Evolutionary conservation across 2,888 invertebrate species (phyloP).

Genomic region (Parnassius mnemosyne): DNA sequence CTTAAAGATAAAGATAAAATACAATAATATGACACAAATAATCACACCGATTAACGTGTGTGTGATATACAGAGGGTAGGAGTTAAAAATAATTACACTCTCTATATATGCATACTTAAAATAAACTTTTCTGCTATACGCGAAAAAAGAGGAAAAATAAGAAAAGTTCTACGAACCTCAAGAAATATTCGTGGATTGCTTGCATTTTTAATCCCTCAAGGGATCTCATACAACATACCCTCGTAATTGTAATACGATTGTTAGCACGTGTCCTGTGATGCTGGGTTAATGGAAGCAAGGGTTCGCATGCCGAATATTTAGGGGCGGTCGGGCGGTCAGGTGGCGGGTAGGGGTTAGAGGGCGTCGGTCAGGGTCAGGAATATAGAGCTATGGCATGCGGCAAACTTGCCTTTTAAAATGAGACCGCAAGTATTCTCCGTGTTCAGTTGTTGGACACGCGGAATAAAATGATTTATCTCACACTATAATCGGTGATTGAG

Average conservation of each 20-base stretch:
- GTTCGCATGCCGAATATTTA: constrained; percentile 1
- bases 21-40: too few species aligned
- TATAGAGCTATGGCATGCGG: background rate
- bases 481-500: too few species aligned
- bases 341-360: background rate
- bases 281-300: constrained; percentile 1
- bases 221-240: background rate
- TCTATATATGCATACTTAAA: too few species aligned
- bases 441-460: background rate
- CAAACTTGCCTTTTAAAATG: background rate
- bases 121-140: too few species aligned
- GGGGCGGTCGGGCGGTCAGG: background rate
- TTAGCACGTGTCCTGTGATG: background rate
- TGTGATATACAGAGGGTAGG: too few species aligned
- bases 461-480: too few species aligned
- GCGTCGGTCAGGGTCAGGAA: background rate
- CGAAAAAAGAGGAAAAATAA: too few species aligned
- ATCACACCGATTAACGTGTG: too few species aligned
- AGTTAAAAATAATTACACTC: too few species aligned
- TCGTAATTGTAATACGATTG: constrained; percentile 1
- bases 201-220: background rate
- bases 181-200: background rate
- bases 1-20: too few species aligned
- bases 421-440: background rate
- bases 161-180: background rate